phyloP scores from a whole-genome alignment of 2,797 vertebrate species.

The Synanceia verrucosa region DNA sequence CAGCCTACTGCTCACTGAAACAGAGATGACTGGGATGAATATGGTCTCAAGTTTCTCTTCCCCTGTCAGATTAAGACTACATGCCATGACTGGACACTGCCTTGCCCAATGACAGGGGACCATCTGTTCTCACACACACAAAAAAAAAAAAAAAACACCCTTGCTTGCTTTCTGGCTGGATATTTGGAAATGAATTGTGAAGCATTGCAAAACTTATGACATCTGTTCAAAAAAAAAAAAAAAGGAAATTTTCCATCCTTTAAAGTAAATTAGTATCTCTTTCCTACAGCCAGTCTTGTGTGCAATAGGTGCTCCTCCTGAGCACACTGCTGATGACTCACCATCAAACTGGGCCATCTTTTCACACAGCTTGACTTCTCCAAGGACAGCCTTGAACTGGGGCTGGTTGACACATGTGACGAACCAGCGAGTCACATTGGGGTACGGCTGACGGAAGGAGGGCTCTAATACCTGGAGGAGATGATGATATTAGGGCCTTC shows the following conservation, averaged over 20 bases:
- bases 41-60: too few relatives aligned
- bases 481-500: not conserved
- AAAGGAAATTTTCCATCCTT: not conserved
- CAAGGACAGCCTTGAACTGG: constrained; percentile 90
- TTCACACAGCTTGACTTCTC: constrained; percentile 92
- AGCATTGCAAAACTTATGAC: not conserved
- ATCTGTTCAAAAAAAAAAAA: too few relatives aligned
- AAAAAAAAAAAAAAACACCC: too few relatives aligned
- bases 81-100: too few relatives aligned
- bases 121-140: too few relatives aligned
- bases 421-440: constrained; percentile 93
- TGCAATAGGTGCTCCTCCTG: too few relatives aligned
- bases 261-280: too few relatives aligned
- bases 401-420: constrained; percentile 92
- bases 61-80: too few relatives aligned
- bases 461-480: constrained; percentile 89
- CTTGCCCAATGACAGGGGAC: constrained; percentile 11
- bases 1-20: constrained; percentile 55
- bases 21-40: constrained; percentile 48
- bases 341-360: constrained; percentile 97
- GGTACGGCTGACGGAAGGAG: constrained; percentile 89
- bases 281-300: rapidly evolving
- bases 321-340: constrained; percentile 60
- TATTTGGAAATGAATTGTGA: not conserved
- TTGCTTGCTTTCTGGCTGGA: not conserved